Conservation (phyloP, 2,888 invertebrate species). For the Pseudococcus viburni region DNA sequence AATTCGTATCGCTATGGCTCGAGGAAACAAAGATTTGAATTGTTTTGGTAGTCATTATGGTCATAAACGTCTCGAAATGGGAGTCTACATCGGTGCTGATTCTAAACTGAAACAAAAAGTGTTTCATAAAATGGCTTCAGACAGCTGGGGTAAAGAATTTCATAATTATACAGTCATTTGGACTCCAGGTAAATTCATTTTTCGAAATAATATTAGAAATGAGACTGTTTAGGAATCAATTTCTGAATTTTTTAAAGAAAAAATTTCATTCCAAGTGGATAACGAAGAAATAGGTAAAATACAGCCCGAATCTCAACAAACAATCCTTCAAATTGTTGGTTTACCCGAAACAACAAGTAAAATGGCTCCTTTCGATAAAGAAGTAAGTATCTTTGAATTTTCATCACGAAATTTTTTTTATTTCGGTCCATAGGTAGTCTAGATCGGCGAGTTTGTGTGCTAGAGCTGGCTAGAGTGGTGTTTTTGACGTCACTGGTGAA, state of each 20-base stretch:
- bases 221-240: not conserved
- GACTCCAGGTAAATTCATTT: conserved; percentile 70
- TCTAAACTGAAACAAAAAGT: conserved; percentile 69
- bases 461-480: no score
- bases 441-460: no score
- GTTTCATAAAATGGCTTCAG: conserved; percentile 68
- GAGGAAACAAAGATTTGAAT: conserved; percentile 71
- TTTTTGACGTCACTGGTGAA: no score
- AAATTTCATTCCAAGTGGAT: conserved; percentile 39
- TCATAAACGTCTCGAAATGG: conserved; percentile 70
- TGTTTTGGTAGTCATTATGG: conserved; percentile 69
- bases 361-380: conserved; percentile 83
- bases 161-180: conserved; percentile 74
- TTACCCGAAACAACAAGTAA: conserved; percentile 68
- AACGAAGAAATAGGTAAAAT: conserved; percentile 20
- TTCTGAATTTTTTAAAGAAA: conserved; percentile 1
- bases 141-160: conserved; percentile 72
- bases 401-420: not conserved
- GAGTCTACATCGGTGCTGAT: conserved; percentile 69
- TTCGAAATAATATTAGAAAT: no score
- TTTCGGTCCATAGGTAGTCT: no score
- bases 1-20: conserved; percentile 72
- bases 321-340: conserved; percentile 66
- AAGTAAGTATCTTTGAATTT: conserved; percentile 73
- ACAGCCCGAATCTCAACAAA: not conserved